Evolutionary conservation across 2,888 invertebrate genomes (phyloP).

Genomic region (Hecatera dysodea): DNA sequence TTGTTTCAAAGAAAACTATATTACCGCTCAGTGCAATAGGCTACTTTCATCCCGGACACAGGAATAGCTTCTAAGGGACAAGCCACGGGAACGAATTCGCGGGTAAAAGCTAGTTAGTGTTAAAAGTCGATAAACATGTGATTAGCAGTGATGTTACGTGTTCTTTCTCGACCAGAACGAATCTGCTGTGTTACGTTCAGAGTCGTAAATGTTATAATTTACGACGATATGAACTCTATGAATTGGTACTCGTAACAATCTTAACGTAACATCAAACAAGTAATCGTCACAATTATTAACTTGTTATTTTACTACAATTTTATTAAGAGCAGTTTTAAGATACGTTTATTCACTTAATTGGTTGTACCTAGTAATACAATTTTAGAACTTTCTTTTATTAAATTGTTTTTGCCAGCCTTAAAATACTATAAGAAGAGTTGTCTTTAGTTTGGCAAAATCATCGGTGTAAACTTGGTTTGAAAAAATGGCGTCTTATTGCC

Average conservation of each 20-base stretch:
- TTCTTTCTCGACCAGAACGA: conserved; percentile 18
- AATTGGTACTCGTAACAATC: conserved; percentile 6
- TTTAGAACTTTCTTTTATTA: too few relatives aligned
- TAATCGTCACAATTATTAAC: conserved; percentile 5
- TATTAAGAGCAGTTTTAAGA: not conserved
- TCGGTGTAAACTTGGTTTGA: too few relatives aligned
- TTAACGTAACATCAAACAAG: conserved; percentile 2
- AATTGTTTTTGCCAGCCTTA: too few relatives aligned
- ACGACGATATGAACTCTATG: conserved; percentile 11
- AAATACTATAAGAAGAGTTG: too few relatives aligned
- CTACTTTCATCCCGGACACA: too few relatives aligned
- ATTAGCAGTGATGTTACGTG: conserved; percentile 8
- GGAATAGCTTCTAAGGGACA: not conserved
- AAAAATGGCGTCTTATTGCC: too few relatives aligned
- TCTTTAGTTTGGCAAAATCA: too few relatives aligned
- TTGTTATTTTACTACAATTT: not conserved
- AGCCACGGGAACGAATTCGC: not conserved
- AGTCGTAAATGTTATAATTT: conserved; percentile 31
- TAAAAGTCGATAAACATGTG: conserved; percentile 9
- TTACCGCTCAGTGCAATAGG: too few relatives aligned
- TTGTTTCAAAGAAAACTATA: too few relatives aligned
- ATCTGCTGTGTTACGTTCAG: conserved; percentile 32
- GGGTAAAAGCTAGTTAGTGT: not conserved
- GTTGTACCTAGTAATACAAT: too few relatives aligned
- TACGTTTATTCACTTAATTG: too few relatives aligned